A percentile compares a stretch with the other conserved stretches of the same genome.
phyloP scores from a whole-genome alignment of 2,888 invertebrate species.

The Lamproptera curius region DNA sequence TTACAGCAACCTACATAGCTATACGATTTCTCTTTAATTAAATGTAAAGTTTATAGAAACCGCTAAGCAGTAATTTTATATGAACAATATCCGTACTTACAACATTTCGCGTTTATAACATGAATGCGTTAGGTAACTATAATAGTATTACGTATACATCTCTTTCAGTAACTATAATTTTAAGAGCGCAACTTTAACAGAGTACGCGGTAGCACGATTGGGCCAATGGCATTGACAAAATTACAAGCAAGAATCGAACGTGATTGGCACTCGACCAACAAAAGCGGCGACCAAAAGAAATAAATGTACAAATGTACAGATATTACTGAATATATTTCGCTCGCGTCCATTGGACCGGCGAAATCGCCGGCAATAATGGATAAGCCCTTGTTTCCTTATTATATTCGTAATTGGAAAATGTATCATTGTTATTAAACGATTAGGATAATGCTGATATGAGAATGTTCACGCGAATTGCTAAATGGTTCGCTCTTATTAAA shows the following conservation, averaged over 20 bases:
- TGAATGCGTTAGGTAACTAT: too few relatives aligned
- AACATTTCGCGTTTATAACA: too few relatives aligned
- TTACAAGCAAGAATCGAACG: slow-evolving; percentile 31
- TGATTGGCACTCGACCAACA: slow-evolving; percentile 44
- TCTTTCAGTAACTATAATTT: slow-evolving; percentile 12
- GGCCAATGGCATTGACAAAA: slow-evolving; percentile 41
- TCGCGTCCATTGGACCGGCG: neutral
- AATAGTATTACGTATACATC: too few relatives aligned
- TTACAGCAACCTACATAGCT: too few relatives aligned
- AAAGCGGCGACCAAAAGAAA: slow-evolving; percentile 28
- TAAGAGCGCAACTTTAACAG: slow-evolving; percentile 28
- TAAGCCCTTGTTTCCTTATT: neutral
- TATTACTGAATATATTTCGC: slow-evolving; percentile 12
- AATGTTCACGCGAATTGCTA: too few relatives aligned
- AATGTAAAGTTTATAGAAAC: too few relatives aligned
- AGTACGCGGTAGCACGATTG: slow-evolving; percentile 30
- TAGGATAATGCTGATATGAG: neutral
- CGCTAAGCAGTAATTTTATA: too few relatives aligned
- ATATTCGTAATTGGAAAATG: neutral
- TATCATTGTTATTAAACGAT: neutral
- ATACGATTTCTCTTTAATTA: too few relatives aligned
- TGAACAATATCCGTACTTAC: too few relatives aligned
- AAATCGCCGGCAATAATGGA: neutral
- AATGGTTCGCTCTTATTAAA: too few relatives aligned
- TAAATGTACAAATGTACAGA: slow-evolving; percentile 11